A percentile compares a stretch with the other conserved stretches of the same genome.
These are phyloP conservation scores for Tuberolachnus salignus DNA, from an alignment of 2,888 invertebrate species.

Conservation along the genomic window DNA sequence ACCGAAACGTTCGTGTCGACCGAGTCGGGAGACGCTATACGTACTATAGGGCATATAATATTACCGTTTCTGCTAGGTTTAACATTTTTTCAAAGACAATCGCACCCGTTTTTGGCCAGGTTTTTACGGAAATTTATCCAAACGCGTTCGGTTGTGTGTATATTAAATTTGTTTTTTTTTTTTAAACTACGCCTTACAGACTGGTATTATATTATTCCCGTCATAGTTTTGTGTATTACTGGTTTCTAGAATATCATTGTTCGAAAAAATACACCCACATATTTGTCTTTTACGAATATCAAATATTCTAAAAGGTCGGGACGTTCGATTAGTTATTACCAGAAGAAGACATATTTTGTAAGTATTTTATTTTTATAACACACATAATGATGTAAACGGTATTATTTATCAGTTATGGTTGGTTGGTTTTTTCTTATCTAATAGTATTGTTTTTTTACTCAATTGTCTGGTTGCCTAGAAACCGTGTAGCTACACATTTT, in stretches of 20 bases:
- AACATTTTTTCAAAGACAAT: constrained; percentile 26
- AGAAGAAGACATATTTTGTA: neutral
- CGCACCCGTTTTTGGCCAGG: no score
- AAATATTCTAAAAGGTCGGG: neutral
- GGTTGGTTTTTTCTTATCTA: no score
- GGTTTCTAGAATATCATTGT: neutral
- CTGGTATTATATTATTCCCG: neutral
- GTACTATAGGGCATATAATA: constrained; percentile 27
- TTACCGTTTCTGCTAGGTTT: constrained; percentile 7
- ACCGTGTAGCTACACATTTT: no score
- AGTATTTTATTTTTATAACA: neutral
- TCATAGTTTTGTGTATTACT: no score
- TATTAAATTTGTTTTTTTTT: neutral
- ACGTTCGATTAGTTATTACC: neutral
- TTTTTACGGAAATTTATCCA: neutral
- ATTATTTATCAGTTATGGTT: no score
- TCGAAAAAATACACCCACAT: neutral
- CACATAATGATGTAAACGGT: no score
- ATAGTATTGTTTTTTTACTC: no score
- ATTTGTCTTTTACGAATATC: neutral
- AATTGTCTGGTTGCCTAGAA: no score
- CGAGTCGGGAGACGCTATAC: constrained; percentile 10
- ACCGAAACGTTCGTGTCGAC: constrained; percentile 27
- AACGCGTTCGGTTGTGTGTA: neutral
- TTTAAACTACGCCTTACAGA: neutral